phyloP scores from a whole-genome alignment of 2,797 vertebrate genomes.

The Darevskia mixta region DNA sequence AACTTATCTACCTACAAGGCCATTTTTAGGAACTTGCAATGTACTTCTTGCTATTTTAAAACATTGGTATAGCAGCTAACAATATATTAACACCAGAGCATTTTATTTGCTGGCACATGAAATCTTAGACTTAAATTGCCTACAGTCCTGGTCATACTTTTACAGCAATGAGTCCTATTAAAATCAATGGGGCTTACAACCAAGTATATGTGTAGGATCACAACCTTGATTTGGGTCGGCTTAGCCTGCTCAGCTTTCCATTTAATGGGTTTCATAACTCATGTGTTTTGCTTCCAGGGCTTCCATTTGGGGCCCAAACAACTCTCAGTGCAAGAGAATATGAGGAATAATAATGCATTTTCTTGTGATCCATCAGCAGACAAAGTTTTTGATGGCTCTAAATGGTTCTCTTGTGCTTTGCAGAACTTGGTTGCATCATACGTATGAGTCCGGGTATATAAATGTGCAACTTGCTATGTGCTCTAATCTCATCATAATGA shows the following conservation, averaged over 20 bases:
- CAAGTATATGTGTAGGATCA: background rate
- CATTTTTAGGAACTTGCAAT: background rate
- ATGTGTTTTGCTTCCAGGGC: background rate
- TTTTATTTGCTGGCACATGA: constrained; percentile 3
- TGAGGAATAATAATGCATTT: background rate
- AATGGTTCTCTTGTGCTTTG: constrained; percentile 22
- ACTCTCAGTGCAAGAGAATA: background rate
- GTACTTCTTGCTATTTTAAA: background rate
- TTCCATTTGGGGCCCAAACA: background rate
- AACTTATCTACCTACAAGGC: background rate
- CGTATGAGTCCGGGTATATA: constrained; percentile 24
- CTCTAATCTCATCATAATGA: background rate
- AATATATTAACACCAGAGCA: background rate
- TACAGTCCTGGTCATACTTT: background rate
- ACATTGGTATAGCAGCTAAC: background rate
- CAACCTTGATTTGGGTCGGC: background rate
- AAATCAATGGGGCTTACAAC: background rate
- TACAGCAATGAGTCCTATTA: background rate
- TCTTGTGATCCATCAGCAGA: background rate
- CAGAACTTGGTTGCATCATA: constrained; percentile 1
- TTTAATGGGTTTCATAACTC: background rate
- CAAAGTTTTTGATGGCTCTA: constrained; percentile 32
- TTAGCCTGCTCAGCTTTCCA: background rate
- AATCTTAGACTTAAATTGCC: background rate
- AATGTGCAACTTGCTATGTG: constrained; percentile 14